These are phyloP conservation scores for Antheraea yamamai DNA, from an alignment of 2,888 invertebrate species.

Conservation along the genomic window DNA sequence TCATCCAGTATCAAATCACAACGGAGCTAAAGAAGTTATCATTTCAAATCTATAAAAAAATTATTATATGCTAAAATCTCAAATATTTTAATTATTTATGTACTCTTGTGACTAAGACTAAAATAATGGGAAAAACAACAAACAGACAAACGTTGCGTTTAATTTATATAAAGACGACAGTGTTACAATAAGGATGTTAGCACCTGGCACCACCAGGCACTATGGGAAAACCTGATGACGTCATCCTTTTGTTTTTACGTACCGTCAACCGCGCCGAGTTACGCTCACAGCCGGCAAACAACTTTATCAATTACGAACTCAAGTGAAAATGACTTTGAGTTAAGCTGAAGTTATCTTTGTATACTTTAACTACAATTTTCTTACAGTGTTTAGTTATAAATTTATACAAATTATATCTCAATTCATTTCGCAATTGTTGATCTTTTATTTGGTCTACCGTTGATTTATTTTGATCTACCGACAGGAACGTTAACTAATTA, in stretches of 20 bases:
- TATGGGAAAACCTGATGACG: constrained; percentile 36
- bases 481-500: too few species aligned
- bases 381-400: not conserved
- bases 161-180: not conserved
- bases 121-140: not conserved
- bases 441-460: not conserved
- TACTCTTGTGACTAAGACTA: too few species aligned
- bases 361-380: not conserved
- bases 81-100: too few species aligned
- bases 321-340: not conserved
- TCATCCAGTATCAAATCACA: too few species aligned
- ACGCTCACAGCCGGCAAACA: not conserved
- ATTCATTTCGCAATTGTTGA: not conserved
- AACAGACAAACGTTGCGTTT: not conserved
- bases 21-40: too few species aligned
- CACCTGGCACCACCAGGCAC: constrained; percentile 41
- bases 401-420: not conserved
- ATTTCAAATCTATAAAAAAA: too few species aligned
- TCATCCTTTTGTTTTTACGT: constrained; percentile 39
- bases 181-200: constrained; percentile 31
- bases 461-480: too few species aligned
- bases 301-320: not conserved
- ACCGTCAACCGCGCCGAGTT: constrained; percentile 4
- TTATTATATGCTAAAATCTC: too few species aligned
- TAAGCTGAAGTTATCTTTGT: not conserved